Conservation (phyloP, 2,888 invertebrate species). For the Psylliodes chrysocephalus region DNA sequence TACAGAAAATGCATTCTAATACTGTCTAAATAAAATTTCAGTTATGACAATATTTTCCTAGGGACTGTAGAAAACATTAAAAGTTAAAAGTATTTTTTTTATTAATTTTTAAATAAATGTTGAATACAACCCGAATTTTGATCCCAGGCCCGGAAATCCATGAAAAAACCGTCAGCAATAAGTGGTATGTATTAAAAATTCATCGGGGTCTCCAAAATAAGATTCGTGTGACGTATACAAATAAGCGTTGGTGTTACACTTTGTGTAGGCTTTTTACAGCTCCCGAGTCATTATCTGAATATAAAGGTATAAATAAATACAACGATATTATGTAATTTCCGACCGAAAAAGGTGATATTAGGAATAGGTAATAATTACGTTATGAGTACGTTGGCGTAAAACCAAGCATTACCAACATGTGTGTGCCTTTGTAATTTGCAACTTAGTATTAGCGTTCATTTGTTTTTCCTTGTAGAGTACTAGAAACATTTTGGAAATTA, state of each 20-base stretch:
- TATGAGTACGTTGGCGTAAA: slow-evolving; percentile 47
- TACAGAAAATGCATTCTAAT: too few species aligned
- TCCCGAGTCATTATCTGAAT: slow-evolving; percentile 41
- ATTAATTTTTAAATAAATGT: too few species aligned
- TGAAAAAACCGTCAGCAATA: not conserved
- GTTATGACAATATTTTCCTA: too few species aligned
- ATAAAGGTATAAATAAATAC: slow-evolving; percentile 46
- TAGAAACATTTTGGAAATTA: not conserved
- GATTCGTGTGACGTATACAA: slow-evolving; percentile 33
- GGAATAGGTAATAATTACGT: slow-evolving; percentile 50
- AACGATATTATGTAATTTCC: slow-evolving; percentile 50
- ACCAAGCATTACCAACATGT: slow-evolving; percentile 15
- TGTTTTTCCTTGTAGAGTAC: not conserved
- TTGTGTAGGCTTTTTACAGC: slow-evolving; percentile 34
- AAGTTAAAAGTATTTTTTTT: too few species aligned
- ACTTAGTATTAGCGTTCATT: slow-evolving; percentile 15
- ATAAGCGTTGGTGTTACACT: slow-evolving; percentile 41
- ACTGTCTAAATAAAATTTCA: too few species aligned
- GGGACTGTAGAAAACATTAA: too few species aligned
- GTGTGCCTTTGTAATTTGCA: slow-evolving; percentile 27
- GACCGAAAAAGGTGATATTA: slow-evolving; percentile 55
- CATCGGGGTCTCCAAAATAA: slow-evolving; percentile 26
- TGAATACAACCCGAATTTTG: too few species aligned
- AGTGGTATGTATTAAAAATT: slow-evolving; percentile 6
- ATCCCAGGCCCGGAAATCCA: too few species aligned